Conservation (phyloP, 2,888 invertebrate genomes). For the Itoplectis maculator region DNA sequence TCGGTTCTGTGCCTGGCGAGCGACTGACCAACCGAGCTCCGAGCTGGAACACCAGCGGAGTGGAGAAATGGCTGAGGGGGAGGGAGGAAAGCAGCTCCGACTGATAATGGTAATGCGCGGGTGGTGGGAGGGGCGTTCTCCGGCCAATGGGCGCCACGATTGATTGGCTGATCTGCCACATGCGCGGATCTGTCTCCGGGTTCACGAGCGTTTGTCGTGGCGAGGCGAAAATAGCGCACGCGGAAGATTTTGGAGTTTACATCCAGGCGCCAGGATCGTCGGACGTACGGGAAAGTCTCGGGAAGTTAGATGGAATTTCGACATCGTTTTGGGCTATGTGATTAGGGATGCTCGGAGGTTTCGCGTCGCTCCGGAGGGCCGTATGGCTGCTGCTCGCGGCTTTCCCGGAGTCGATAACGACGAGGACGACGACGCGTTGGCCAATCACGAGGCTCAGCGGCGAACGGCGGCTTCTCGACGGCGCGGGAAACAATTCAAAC, state of each 20-base stretch:
- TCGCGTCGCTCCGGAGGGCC: no score
- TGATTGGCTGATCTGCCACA: not conserved
- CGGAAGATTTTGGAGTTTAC: not conserved
- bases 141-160: not conserved
- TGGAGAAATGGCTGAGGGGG: not conserved
- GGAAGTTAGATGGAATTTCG: no score
- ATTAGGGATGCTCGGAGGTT: no score
- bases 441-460: no score
- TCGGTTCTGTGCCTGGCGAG: conserved; percentile 59
- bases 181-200: not conserved
- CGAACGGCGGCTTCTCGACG: no score
- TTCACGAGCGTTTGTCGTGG: not conserved
- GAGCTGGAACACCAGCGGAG: conserved; percentile 51
- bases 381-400: no score
- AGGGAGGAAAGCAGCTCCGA: conserved; percentile 13
- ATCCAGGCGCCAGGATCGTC: not conserved
- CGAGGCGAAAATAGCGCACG: conserved; percentile 1
- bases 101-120: conserved; percentile 46
- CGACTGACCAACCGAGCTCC: conserved; percentile 67
- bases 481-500: no score
- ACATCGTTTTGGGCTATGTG: no score
- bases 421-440: no score
- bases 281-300: no score
- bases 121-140: conserved; percentile 1
- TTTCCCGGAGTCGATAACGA: no score